A percentile compares a stretch with the other conserved stretches of the same genome.
Evolutionary conservation across 1,140 invertebrate species (phyloP).

Genomic region (Drosophila jambulina): DNA sequence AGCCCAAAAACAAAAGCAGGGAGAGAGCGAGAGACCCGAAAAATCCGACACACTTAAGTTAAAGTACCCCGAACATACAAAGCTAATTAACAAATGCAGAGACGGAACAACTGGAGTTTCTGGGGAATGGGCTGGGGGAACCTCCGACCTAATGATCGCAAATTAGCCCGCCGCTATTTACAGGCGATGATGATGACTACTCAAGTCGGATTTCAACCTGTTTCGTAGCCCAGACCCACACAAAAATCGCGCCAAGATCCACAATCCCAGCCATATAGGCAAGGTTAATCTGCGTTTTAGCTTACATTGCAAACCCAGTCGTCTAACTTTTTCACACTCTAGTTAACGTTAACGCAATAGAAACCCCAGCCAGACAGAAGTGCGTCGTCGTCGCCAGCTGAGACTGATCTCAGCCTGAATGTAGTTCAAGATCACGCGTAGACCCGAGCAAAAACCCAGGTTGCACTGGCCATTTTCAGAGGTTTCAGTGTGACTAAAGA

Average conservation of each 20-base stretch:
- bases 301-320: slow-evolving; percentile 64
- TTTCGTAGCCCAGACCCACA: slow-evolving; percentile 60
- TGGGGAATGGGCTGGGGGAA: slow-evolving; percentile 9
- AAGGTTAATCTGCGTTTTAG: slow-evolving; percentile 60
- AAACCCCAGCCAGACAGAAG: slow-evolving; percentile 32
- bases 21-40: slow-evolving; percentile 1
- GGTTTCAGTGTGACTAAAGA: slow-evolving; percentile 31
- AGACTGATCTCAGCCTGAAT: slow-evolving; percentile 38
- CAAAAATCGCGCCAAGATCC: slow-evolving; percentile 35
- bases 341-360: slow-evolving; percentile 56
- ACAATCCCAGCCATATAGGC: slow-evolving; percentile 29
- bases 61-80: slow-evolving; percentile 24
- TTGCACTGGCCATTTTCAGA: slow-evolving; percentile 54
- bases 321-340: slow-evolving; percentile 68
- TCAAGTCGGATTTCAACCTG: slow-evolving; percentile 48
- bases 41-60: slow-evolving; percentile 31
- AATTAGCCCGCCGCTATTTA: slow-evolving; percentile 25
- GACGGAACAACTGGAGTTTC: slow-evolving; percentile 20
- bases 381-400: slow-evolving; percentile 30
- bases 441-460: slow-evolving; percentile 19
- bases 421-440: slow-evolving; percentile 72
- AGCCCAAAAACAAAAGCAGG: slow-evolving; percentile 25
- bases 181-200: slow-evolving; percentile 25
- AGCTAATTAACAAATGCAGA: slow-evolving; percentile 39
- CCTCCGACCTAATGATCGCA: slow-evolving; percentile 43